Evolutionary conservation across 2,797 vertebrate genomes (phyloP), one percentile per base, ranked within the genome.

Genomic region (Novumbra hubbsi): DNA sequence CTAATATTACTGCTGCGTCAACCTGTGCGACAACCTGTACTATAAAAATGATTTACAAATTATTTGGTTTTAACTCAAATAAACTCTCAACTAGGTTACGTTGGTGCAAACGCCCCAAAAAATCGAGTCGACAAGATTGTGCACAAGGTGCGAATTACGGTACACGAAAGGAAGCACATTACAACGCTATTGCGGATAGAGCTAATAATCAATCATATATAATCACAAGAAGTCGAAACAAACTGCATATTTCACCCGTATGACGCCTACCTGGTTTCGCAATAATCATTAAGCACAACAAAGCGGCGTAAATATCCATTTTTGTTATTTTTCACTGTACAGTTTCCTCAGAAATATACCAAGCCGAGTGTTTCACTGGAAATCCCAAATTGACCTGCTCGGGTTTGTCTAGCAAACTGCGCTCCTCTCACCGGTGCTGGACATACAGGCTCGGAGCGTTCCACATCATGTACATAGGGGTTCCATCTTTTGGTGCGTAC

Each of bases 251-350:
- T 8, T 17, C 38, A n/a, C 5, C 16, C 48, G 8, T 4, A 11
- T 62, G 11, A 17, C 7, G 57, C 91, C 84, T 74, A 93, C 93
- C 90, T 90, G 92, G 80, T 86, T 85, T 85, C 80, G 86, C 80
- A 57, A 89, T 84, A 75, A 92, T 82, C 74, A 91, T 79, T 74
- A 91, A 50, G 21, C 81, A 81, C 19, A 91, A 80, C 76, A 93
- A 85, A 81, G 83, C 80, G 83, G 89, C 87, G 85, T 86, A 87
- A 88, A 93, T 85, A 92, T 93, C 92, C 93, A 94, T 94, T 88
- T 91, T 90, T 84, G 83, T 82, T 32, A 70, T 84, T 83, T 84
- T 85, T 68, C 72, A 79, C 70, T 77, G 83, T 77, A 73, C 78
- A 84, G 82, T 84, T 84, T 91, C 88, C 85, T 72, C 78, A 73